phyloP scores from a whole-genome alignment of 2,113 vertebrate genomes.

The Etheostoma cragini region DNA sequence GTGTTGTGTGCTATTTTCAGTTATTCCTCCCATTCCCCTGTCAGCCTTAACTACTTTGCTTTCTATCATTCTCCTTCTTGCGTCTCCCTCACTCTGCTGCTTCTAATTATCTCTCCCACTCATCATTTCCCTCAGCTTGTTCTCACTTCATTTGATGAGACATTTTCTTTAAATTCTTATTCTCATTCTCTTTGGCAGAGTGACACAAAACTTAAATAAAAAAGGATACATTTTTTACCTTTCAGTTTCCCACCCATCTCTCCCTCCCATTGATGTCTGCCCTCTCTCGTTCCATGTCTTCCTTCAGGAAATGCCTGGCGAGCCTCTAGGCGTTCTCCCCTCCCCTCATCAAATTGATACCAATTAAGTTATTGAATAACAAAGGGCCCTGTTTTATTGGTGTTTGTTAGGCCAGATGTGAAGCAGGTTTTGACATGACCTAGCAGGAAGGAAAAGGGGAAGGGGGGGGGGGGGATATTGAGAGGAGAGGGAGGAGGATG shows the following conservation, averaged over 20 bases:
- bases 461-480: neutral
- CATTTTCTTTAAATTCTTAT: neutral
- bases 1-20: slow-evolving; percentile 57
- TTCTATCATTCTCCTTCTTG: neutral
- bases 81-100: neutral
- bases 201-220: neutral
- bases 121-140: neutral
- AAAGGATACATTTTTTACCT: neutral
- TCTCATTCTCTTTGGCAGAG: neutral
- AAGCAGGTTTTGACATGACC: slow-evolving; percentile 71
- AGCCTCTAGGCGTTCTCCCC: slow-evolving; percentile 33
- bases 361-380: slow-evolving; percentile 70
- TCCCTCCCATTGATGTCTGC: neutral
- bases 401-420: slow-evolving; percentile 65
- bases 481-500: neutral
- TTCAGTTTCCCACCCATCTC: neutral
- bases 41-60: slow-evolving; percentile 46
- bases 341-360: slow-evolving; percentile 53
- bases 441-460: slow-evolving; percentile 37
- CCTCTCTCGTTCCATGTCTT: neutral
- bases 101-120: slow-evolving; percentile 29
- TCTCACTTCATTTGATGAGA: slow-evolving; percentile 4
- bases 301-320: slow-evolving; percentile 45
- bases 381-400: slow-evolving; percentile 60
- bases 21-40: slow-evolving; percentile 39